phyloP scores from a whole-genome alignment of 2,797 vertebrate genomes.

The Bovichtus variegatus region DNA sequence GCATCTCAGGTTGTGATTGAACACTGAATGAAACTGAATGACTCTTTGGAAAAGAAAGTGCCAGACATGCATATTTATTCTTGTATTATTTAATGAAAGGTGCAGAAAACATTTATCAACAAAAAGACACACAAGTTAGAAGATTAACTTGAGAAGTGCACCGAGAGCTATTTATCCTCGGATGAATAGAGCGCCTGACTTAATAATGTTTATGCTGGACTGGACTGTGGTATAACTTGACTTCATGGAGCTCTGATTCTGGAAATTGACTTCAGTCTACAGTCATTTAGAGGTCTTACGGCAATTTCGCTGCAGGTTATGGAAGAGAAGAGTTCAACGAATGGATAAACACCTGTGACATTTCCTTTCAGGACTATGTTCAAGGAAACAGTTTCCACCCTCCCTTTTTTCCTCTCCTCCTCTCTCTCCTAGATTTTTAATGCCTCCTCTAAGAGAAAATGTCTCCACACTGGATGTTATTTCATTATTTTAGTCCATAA shows the following conservation, averaged over 20 bases:
- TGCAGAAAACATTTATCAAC: conserved; percentile 60
- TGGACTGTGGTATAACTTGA: conserved; percentile 68
- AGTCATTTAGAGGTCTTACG: conserved; percentile 79
- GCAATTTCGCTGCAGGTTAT: conserved; percentile 79
- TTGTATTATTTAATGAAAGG: conserved; percentile 46
- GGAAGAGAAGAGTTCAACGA: conserved; percentile 76
- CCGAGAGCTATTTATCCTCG: conserved; percentile 59
- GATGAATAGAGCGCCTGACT: conserved; percentile 61
- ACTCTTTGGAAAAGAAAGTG: conserved; percentile 31
- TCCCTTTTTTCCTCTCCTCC: conserved; percentile 19
- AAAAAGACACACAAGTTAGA: conserved; percentile 69
- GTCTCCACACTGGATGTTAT: neutral
- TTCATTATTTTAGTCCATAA: neutral
- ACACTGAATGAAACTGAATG: conserved; percentile 13
- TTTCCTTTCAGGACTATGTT: conserved; percentile 71
- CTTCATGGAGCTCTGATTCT: conserved; percentile 80
- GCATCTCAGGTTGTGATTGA: conserved; percentile 48
- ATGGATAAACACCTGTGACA: conserved; percentile 82
- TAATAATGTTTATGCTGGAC: conserved; percentile 75
- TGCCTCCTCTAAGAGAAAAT: conserved; percentile 19
- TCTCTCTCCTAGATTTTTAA: conserved; percentile 14
- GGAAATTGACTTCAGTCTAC: conserved; percentile 82
- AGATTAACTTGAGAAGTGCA: conserved; percentile 63
- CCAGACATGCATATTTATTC: conserved; percentile 39
- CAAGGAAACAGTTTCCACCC: conserved; percentile 60